These are phyloP conservation scores for Caenorhabditis remanei DNA, from an alignment of 1,140 invertebrate species.

Conservation along the genomic window DNA sequence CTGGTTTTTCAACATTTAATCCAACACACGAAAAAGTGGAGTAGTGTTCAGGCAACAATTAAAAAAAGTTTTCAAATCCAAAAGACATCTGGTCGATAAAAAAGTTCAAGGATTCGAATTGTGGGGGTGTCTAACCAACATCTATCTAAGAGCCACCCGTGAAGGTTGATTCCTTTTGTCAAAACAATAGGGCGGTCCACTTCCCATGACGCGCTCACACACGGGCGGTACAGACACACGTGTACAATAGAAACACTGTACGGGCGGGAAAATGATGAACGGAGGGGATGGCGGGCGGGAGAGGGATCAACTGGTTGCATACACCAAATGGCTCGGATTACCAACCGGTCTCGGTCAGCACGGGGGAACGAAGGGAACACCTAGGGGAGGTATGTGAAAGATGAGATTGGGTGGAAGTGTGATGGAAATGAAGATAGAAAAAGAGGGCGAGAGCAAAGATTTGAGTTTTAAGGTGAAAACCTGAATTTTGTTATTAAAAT, in stretches of 20 bases:
- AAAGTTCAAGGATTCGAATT: neutral
- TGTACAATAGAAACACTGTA: constrained; percentile 1
- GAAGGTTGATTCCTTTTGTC: constrained; percentile 29
- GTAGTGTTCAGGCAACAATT: no score
- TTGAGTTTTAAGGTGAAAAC: no score
- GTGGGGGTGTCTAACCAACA: neutral
- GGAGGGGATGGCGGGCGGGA: neutral
- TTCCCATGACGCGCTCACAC: neutral
- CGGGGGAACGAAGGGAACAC: no score
- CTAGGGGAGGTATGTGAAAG: no score
- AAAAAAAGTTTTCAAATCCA: no score
- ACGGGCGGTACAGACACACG: no score
- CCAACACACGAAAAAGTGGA: no score
- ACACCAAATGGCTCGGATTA: constrained; percentile 27
- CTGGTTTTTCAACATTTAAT: no score
- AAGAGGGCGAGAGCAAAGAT: no score
- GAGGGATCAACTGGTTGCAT: constrained; percentile 39
- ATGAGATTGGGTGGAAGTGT: no score
- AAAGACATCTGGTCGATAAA: neutral
- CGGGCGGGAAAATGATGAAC: neutral
- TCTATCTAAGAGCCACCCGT: neutral
- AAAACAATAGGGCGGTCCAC: constrained; percentile 4
- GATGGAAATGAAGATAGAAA: no score
- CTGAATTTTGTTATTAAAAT: no score
- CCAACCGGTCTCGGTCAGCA: constrained; percentile 26